These are phyloP conservation scores for Gila orcuttii DNA, from an alignment of 2,113 vertebrate genomes.

Conservation along the genomic window DNA sequence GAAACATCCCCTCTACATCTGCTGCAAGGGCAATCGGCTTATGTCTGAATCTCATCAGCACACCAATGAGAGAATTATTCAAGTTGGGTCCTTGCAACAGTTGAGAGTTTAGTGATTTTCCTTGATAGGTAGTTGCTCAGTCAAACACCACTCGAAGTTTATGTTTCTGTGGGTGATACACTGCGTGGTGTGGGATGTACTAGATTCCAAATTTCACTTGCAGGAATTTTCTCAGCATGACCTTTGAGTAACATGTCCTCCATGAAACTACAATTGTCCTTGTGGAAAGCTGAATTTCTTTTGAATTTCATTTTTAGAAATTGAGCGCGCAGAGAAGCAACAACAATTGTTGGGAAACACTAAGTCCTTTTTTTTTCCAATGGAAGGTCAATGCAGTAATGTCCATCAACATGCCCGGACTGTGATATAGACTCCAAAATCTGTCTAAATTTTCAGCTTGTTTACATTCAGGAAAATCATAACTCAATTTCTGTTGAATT, in stretches of 20 bases:
- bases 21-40: background rate
- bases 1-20: background rate
- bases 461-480: too few relatives aligned
- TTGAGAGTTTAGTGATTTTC: background rate
- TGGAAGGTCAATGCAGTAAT: slow-evolving; percentile 29
- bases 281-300: too few relatives aligned
- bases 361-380: background rate
- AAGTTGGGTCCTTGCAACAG: background rate
- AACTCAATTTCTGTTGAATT: too few relatives aligned
- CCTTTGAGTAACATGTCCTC: slow-evolving; percentile 14
- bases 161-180: background rate
- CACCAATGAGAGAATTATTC: slow-evolving; percentile 3
- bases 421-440: too few relatives aligned
- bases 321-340: too few relatives aligned
- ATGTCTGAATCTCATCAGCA: background rate
- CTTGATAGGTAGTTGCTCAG: background rate
- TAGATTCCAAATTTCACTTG: background rate
- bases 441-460: too few relatives aligned
- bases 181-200: background rate
- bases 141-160: background rate
- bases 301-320: too few relatives aligned
- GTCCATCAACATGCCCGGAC: background rate
- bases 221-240: slow-evolving; percentile 12
- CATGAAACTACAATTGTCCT: background rate
- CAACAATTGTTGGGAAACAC: background rate